Evolutionary conservation across 2,797 vertebrate genomes (phyloP), one percentile per base, ranked within the genome.

Genomic region (Acipenser oxyrinchus): DNA sequence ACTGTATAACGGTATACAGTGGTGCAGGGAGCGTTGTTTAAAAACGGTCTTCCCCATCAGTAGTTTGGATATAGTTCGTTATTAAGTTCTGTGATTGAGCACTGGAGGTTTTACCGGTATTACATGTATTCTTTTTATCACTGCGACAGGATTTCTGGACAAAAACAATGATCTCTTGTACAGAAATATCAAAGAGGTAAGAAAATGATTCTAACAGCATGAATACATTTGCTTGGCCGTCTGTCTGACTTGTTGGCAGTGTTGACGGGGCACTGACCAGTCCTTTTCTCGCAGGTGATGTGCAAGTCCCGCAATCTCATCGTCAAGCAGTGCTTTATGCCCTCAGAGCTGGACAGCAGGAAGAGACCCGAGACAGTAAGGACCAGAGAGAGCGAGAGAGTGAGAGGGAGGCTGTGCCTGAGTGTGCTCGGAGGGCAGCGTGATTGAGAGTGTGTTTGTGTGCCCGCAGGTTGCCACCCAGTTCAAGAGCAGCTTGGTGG

Each of bases 161-260:
- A 99, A 99, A 87, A 99, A 99, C 79, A 98, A 95, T 0, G 95
- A 99, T 62, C 87, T 99, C 0, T 81, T 99, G 48, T 98, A 95
- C 72, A 90, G 90, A 76, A 97, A 97, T 80, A 85, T 99, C 76
- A 99, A 96, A 87, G 94, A 98, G 81, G 97, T 98, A 79, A 90
- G 89, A 75, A 57, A 62, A 12, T 6, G 49, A 51, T 64, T 65
- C 65, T 48, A 37, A 7, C 62, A 7, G 55, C 23, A 52, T 37
- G 51, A 64, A 60, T 23, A 73, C 59, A n/a, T 66, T 57, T 15
- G 13, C 23, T 6, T 62, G 51, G 48, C n/a, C 53, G n/a, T 60
- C 58, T 63, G 1, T 52, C 5, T 68, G 61, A 49, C 55, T 48
- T 37, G 23, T 37, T 4, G 23, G 23, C 23, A 37, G 23, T 37